Percentiles rank a stretch among this genome's conserved stretches.
These are phyloP conservation scores for Ladona fulva DNA, from an alignment of 1,140 invertebrate species.

Conservation along the genomic window DNA sequence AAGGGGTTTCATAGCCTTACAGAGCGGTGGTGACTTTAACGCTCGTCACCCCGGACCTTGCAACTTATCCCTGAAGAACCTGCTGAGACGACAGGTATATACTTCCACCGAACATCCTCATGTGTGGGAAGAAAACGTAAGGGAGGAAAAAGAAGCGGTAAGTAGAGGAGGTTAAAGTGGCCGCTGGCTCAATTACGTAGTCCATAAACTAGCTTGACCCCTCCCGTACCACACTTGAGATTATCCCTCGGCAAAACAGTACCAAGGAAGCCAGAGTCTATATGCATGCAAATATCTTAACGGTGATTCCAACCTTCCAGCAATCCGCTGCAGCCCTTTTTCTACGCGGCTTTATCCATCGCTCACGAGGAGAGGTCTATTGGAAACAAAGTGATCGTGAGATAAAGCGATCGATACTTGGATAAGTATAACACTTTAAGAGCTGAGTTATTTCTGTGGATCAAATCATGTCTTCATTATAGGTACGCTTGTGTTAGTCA, in stretches of 20 bases:
- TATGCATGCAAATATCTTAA: not conserved
- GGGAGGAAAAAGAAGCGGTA: slow-evolving; percentile 18
- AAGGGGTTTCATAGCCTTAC: not conserved
- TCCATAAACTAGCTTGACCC: not conserved
- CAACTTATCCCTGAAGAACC: not conserved
- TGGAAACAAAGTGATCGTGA: not conserved
- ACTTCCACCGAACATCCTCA: not conserved
- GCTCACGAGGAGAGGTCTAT: not conserved
- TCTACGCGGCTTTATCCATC: not conserved
- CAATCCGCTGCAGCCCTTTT: not conserved
- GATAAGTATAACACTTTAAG: too few species aligned
- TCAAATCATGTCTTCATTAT: too few species aligned
- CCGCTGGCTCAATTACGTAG: not conserved
- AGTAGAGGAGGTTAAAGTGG: slow-evolving; percentile 9
- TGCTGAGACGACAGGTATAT: not conserved
- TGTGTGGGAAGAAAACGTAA: not conserved
- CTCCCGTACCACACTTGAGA: not conserved
- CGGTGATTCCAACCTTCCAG: not conserved
- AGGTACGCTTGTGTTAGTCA: too few species aligned
- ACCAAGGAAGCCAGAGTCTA: not conserved
- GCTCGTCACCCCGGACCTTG: not conserved
- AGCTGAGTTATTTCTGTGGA: too few species aligned
- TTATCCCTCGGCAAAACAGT: not conserved
- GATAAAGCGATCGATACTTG: too few species aligned
- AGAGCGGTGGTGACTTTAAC: not conserved